These are phyloP conservation scores for Sciaenops ocellatus DNA, from an alignment of 2,797 vertebrate genomes.

Conservation along the genomic window DNA sequence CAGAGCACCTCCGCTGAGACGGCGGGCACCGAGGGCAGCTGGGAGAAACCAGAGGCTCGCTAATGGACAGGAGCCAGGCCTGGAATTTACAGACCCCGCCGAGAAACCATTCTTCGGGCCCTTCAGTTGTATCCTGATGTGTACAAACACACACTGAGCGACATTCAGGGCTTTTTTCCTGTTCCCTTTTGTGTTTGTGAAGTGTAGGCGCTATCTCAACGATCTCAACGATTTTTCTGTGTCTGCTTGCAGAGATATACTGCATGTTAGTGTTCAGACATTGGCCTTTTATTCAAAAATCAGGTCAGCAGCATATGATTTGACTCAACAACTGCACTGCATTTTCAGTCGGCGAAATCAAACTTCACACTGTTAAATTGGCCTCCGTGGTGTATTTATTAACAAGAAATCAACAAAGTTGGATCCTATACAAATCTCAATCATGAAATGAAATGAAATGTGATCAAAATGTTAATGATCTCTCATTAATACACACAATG, in stretches of 20 bases:
- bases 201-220: not conserved
- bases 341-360: constrained; percentile 8
- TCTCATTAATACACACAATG: constrained; percentile 20
- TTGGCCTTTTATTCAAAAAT: constrained; percentile 1
- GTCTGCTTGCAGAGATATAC: not conserved
- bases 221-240: not conserved
- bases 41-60: constrained; percentile 49
- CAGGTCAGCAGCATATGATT: not conserved
- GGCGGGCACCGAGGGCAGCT: constrained; percentile 46
- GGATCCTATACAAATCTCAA: constrained; percentile 22
- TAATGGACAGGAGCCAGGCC: constrained; percentile 68
- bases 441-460: constrained; percentile 25
- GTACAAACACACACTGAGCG: constrained; percentile 37
- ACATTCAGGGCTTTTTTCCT: constrained; percentile 6
- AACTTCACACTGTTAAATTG: constrained; percentile 21
- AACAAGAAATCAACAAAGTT: constrained; percentile 29
- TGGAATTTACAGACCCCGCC: constrained; percentile 47
- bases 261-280: not conserved
- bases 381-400: constrained; percentile 26
- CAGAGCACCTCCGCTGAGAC: constrained; percentile 74
- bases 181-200: constrained; percentile 24
- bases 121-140: constrained; percentile 27
- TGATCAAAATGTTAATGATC: constrained; percentile 28
- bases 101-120: constrained; percentile 40
- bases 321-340: not conserved